Conservation (phyloP, 2,888 invertebrate genomes). For the Tetragonisca angustula region DNA sequence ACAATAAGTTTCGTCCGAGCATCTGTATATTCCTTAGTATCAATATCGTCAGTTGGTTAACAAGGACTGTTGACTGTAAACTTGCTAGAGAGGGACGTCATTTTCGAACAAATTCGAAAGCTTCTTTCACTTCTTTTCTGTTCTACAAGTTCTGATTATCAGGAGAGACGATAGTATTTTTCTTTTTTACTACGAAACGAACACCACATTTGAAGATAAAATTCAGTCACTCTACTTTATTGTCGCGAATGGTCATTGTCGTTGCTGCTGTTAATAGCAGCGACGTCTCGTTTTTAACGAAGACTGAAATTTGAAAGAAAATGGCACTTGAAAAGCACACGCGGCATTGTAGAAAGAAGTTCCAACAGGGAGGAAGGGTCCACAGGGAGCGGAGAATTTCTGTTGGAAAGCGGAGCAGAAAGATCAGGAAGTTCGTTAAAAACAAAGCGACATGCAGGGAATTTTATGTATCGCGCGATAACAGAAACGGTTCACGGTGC, state of each 20-base stretch:
- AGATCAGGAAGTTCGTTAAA: not conserved
- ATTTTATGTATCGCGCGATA: slow-evolving; percentile 49
- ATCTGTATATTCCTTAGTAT: not conserved
- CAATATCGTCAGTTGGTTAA: not conserved
- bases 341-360: not conserved
- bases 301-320: not conserved
- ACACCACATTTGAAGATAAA: too few relatives aligned
- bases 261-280: too few relatives aligned
- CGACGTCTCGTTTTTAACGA: not conserved
- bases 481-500: slow-evolving; percentile 30
- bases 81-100: too few relatives aligned
- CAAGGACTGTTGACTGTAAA: not conserved
- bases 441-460: slow-evolving; percentile 14
- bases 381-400: not conserved
- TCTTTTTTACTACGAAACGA: too few relatives aligned
- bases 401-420: not conserved
- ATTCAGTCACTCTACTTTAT: too few relatives aligned
- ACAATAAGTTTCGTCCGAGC: not conserved
- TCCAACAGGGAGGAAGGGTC: slow-evolving; percentile 1
- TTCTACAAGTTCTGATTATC: too few relatives aligned
- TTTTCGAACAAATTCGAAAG: too few relatives aligned
- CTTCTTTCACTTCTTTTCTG: too few relatives aligned
- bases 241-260: too few relatives aligned
- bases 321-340: not conserved
- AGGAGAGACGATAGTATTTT: too few relatives aligned